phyloP scores from a whole-genome alignment of 2,113 vertebrate genomes.

The Seriola quinqueradiata region DNA sequence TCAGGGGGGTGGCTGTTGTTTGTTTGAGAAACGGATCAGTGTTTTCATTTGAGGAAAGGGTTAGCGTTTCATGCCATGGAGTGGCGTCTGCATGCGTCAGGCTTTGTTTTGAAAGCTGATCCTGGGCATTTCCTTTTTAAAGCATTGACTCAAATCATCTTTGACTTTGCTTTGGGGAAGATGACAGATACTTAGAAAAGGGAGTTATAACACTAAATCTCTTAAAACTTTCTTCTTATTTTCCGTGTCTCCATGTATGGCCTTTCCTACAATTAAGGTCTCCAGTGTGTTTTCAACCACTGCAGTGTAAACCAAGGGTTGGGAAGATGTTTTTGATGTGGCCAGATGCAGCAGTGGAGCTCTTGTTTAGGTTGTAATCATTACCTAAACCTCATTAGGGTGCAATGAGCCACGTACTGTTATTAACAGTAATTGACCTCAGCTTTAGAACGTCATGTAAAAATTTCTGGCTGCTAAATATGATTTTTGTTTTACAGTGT shows the following conservation, averaged over 20 bases:
- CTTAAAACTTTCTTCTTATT: not conserved
- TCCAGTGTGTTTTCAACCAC: constrained; percentile 20
- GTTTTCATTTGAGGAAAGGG: constrained; percentile 55
- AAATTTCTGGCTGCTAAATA: constrained; percentile 62
- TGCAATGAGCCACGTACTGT: constrained; percentile 67
- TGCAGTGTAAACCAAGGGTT: constrained; percentile 2
- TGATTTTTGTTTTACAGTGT: constrained; percentile 68
- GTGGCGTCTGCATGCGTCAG: constrained; percentile 55
- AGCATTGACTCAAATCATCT: constrained; percentile 44
- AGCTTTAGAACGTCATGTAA: constrained; percentile 60
- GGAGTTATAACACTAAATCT: constrained; percentile 44
- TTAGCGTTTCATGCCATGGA: constrained; percentile 48
- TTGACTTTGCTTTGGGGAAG: constrained; percentile 39
- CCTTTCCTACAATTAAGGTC: constrained; percentile 26
- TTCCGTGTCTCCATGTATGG: not conserved
- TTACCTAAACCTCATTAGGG: constrained; percentile 75
- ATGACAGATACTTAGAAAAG: constrained; percentile 9
- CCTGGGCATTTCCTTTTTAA: constrained; percentile 64
- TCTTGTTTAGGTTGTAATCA: constrained; percentile 68
- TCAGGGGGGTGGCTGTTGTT: constrained; percentile 46
- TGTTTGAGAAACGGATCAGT: constrained; percentile 60
- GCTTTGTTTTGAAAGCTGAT: constrained; percentile 69
- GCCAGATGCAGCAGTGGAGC: constrained; percentile 57
- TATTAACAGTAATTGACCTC: constrained; percentile 74
- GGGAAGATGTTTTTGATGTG: constrained; percentile 58